Conservation (phyloP, 2,888 invertebrate species). For the Yponomeuta sedellus region DNA sequence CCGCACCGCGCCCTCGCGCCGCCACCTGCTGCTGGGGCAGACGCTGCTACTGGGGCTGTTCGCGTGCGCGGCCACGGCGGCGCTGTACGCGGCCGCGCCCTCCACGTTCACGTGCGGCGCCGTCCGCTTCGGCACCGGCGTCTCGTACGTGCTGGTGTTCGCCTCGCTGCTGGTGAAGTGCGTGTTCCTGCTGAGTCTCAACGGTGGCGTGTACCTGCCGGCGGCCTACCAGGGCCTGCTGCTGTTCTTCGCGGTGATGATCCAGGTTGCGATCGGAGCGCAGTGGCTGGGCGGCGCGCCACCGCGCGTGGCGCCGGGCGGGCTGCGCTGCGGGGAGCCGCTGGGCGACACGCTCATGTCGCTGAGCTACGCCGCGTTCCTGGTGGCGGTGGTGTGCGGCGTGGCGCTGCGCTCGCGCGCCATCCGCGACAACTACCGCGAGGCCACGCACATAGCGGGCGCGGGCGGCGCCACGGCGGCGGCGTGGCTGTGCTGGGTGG, state of each 20-base stretch:
- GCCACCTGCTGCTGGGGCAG: slow-evolving; percentile 91
- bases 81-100: slow-evolving; percentile 86
- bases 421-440: slow-evolving; percentile 94
- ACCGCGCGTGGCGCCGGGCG: slow-evolving; percentile 63
- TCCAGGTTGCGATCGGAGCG: slow-evolving; percentile 89
- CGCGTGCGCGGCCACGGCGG: slow-evolving; percentile 86
- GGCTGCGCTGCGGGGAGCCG: slow-evolving; percentile 78
- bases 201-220: slow-evolving; percentile 93
- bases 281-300: slow-evolving; percentile 91
- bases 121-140: slow-evolving; percentile 88
- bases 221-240: slow-evolving; percentile 94
- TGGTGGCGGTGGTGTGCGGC: slow-evolving; percentile 89
- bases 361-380: slow-evolving; percentile 88
- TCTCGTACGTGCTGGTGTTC: slow-evolving; percentile 90
- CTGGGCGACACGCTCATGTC: slow-evolving; percentile 85
- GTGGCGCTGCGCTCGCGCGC: slow-evolving; percentile 90
- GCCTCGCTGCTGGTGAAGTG: slow-evolving; percentile 95
- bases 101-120: slow-evolving; percentile 88
- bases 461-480: slow-evolving; percentile 91
- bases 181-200: slow-evolving; percentile 93
- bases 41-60: slow-evolving; percentile 90
- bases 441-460: slow-evolving; percentile 93
- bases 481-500: slow-evolving; percentile 90
- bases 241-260: slow-evolving; percentile 92
- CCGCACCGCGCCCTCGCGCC: slow-evolving; percentile 87